Percentiles rank a stretch among this genome's conserved stretches.
Conservation (phyloP, 2,113 vertebrate species). For the Phaetusa simplex region DNA sequence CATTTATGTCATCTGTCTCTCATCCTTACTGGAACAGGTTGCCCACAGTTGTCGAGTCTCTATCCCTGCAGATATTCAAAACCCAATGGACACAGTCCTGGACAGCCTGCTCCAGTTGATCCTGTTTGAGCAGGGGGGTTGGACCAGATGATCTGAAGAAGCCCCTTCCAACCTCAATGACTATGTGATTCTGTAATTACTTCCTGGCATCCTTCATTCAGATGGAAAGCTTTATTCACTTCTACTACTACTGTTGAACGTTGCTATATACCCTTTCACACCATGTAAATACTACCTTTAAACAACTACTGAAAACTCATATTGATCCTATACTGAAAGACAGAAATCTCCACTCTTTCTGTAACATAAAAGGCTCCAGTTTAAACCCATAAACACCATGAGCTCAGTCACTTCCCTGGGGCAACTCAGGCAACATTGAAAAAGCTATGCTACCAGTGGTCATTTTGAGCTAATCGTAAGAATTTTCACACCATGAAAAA, state of each 20-base stretch:
- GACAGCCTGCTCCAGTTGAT: neutral
- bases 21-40: neutral
- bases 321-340: neutral
- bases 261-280: neutral
- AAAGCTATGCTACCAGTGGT: neutral
- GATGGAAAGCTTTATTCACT: neutral
- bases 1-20: neutral
- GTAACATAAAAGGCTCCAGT: neutral
- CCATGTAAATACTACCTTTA: neutral
- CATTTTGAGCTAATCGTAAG: neutral
- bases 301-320: neutral
- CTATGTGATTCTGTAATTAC: neutral
- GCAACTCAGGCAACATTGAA: neutral
- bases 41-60: neutral
- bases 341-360: neutral
- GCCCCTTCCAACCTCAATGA: neutral
- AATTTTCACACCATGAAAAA: neutral
- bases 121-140: neutral
- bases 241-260: neutral
- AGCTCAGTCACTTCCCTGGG: neutral
- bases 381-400: neutral
- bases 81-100: neutral
- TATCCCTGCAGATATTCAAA: neutral
- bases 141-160: neutral
- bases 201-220: neutral